Evolutionary conservation across 2,888 invertebrate species (phyloP).

Genomic region (Lasioglossum villosulum): DNA sequence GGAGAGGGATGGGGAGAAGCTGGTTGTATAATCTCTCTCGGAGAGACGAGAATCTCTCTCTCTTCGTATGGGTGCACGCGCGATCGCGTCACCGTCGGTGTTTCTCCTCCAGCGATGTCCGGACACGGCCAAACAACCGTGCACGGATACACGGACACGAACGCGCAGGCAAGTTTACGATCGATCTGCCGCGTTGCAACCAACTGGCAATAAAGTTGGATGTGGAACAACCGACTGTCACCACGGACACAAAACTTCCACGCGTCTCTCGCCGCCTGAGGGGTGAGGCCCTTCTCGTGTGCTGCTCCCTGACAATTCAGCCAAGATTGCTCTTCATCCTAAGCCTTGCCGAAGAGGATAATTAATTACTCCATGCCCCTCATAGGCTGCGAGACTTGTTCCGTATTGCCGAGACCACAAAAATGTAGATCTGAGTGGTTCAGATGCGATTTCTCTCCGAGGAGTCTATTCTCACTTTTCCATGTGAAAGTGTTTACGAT

Average conservation of each 20-base stretch:
- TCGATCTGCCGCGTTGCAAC: conserved; percentile 72
- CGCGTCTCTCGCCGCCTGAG: not conserved
- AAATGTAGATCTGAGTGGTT: not conserved
- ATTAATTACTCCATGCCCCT: not conserved
- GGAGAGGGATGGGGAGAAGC: not conserved
- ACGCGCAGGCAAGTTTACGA: conserved; percentile 64
- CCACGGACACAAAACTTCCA: conserved; percentile 66
- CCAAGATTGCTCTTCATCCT: not conserved
- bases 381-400: not conserved
- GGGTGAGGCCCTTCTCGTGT: not conserved
- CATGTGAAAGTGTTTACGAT: not conserved
- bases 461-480: not conserved
- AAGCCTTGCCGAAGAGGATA: not conserved
- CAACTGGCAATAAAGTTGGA: conserved; percentile 73
- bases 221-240: conserved; percentile 73
- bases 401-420: not conserved
- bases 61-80: conserved; percentile 26
- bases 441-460: not conserved
- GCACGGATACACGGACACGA: conserved; percentile 39
- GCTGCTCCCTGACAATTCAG: not conserved
- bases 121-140: conserved; percentile 8
- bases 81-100: conserved; percentile 7
- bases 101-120: conserved; percentile 22
- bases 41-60: conserved; percentile 15
- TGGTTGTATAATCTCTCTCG: conserved; percentile 63